Percentiles rank a stretch among this genome's conserved stretches.
These are phyloP conservation scores for Thalassarche chlororhynchos DNA, from an alignment of 2,113 vertebrate species.

Conservation along the genomic window DNA sequence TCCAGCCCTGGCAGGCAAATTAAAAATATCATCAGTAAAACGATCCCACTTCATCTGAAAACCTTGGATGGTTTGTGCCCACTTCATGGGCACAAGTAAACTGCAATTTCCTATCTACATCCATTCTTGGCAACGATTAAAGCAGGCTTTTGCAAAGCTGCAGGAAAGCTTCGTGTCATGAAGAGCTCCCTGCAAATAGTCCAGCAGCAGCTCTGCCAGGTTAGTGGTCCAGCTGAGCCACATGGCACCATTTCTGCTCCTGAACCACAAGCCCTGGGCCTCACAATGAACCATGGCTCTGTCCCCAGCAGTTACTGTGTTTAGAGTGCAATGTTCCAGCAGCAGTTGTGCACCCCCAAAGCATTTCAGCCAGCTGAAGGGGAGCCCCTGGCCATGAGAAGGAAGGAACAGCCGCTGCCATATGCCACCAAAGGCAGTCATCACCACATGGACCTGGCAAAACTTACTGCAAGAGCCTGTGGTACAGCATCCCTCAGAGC, in stretches of 20 bases:
- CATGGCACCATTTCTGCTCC: neutral
- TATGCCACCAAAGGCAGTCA: neutral
- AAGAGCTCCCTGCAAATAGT: neutral
- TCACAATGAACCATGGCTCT: neutral
- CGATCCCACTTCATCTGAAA: neutral
- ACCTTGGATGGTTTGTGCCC: neutral
- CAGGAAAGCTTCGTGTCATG: neutral
- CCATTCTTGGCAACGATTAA: neutral
- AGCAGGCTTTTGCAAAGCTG: neutral
- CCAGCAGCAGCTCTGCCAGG: neutral
- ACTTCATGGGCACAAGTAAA: neutral
- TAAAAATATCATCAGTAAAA: neutral
- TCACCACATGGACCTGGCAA: neutral
- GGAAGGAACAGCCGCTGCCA: neutral
- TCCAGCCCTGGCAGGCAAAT: neutral
- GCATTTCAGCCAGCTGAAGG: neutral
- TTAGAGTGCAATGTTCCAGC: neutral
- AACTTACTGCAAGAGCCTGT: neutral
- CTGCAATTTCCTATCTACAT: neutral
- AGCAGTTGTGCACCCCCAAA: neutral
- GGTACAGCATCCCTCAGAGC: neutral
- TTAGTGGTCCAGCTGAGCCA: neutral
- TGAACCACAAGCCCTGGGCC: neutral
- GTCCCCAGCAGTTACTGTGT: neutral
- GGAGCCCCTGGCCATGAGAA: neutral